Conservation (phyloP, 2,888 invertebrate species). For the Tachina grossa region DNA sequence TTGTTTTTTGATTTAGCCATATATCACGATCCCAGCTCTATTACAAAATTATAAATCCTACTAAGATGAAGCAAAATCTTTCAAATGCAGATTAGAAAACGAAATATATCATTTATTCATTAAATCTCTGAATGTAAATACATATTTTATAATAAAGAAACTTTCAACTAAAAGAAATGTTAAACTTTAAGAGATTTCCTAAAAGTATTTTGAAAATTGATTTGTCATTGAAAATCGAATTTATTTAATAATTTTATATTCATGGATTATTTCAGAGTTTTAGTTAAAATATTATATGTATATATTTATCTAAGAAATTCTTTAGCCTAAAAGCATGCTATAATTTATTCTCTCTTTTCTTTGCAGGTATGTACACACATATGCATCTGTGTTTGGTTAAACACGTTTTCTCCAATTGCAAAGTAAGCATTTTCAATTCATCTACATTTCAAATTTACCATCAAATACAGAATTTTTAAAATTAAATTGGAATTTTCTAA, state of each 20-base stretch:
- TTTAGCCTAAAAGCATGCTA: slow-evolving; percentile 1
- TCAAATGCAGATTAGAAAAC: no score
- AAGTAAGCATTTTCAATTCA: slow-evolving; percentile 8
- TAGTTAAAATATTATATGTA: background rate
- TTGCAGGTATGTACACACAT: slow-evolving; percentile 23
- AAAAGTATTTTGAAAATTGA: no score
- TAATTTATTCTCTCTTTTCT: background rate
- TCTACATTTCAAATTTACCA: background rate
- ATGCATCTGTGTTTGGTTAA: background rate
- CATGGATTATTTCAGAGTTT: background rate
- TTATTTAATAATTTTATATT: background rate
- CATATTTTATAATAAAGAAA: no score
- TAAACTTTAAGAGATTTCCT: no score
- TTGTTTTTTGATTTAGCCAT: no score
- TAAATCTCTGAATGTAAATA: no score
- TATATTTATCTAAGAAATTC: background rate
- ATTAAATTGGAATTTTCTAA: background rate
- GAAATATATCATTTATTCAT: no score
- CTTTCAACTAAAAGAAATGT: no score
- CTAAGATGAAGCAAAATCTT: no score
- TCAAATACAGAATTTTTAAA: background rate
- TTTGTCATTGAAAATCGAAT: no score
- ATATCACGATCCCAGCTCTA: no score
- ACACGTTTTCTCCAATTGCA: background rate
- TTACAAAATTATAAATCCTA: no score